Percentiles rank a stretch among this genome's conserved stretches.
phyloP scores from a whole-genome alignment of 2,797 vertebrate species.

The Myoxocephalus aenaeus region DNA sequence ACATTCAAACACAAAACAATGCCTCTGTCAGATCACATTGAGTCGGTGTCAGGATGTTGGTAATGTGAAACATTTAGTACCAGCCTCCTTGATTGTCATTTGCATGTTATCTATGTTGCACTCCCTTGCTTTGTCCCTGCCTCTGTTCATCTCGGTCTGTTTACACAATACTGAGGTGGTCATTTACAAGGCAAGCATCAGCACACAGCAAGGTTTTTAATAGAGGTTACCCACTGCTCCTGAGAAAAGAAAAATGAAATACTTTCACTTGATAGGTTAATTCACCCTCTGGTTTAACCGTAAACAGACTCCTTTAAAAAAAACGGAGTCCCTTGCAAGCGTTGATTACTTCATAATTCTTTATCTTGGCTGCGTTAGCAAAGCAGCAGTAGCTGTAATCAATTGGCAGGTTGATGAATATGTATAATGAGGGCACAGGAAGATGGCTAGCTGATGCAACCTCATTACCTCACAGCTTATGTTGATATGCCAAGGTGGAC shows the following conservation, averaged over 20 bases:
- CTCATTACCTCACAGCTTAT: constrained; percentile 66
- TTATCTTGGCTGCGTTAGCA: constrained; percentile 53
- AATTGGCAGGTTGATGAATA: constrained; percentile 68
- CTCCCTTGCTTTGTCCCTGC: not conserved
- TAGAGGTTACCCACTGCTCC: not conserved
- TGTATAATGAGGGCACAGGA: constrained; percentile 61
- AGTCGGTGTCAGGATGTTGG: constrained; percentile 29
- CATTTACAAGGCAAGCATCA: constrained; percentile 34
- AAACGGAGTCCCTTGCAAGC: constrained; percentile 6
- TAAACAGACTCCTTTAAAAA: constrained; percentile 19
- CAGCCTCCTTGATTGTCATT: constrained; percentile 34
- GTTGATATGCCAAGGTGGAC: constrained; percentile 54
- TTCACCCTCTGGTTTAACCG: constrained; percentile 26
- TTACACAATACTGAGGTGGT: constrained; percentile 13
- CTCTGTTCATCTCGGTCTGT: not conserved
- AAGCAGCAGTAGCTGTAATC: constrained; percentile 61
- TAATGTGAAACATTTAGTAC: constrained; percentile 19
- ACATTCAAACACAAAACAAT: constrained; percentile 22
- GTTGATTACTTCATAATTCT: constrained; percentile 52
- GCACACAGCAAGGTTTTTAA: constrained; percentile 7
- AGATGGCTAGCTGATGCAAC: constrained; percentile 62
- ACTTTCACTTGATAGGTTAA: not conserved
- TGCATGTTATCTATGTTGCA: constrained; percentile 37
- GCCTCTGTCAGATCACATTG: constrained; percentile 12
- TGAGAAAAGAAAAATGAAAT: constrained; percentile 21